A percentile compares a stretch with the other conserved stretches of the same genome.
Evolutionary conservation across 2,888 invertebrate genomes (phyloP).

Genomic region (Liposcelis brunnea): DNA sequence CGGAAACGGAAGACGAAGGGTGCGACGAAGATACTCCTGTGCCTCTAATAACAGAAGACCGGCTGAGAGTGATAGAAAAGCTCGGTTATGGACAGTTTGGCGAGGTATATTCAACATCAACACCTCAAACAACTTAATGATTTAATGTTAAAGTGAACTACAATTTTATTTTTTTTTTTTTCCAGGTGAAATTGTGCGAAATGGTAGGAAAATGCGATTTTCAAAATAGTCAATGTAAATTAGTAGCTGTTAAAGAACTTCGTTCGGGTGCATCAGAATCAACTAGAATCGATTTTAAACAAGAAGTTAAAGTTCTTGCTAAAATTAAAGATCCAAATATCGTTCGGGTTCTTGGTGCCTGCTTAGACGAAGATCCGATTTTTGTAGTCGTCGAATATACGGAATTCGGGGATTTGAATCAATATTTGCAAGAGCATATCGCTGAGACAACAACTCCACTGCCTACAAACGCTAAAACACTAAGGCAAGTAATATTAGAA

Average conservation of each 20-base stretch:
- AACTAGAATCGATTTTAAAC: constrained; percentile 47
- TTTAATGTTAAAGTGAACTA: too few species aligned
- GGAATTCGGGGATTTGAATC: constrained; percentile 66
- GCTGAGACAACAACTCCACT: constrained; percentile 49
- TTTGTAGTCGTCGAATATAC: constrained; percentile 73
- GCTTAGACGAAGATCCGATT: constrained; percentile 54
- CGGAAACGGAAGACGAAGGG: constrained; percentile 34
- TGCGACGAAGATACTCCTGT: constrained; percentile 30
- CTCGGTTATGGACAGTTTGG: constrained; percentile 62
- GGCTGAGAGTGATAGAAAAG: constrained; percentile 55
- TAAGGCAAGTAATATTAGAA: constrained; percentile 40
- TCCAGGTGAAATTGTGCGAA: constrained; percentile 41
- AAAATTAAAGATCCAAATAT: constrained; percentile 55
- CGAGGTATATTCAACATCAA: constrained; percentile 29
- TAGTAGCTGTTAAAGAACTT: constrained; percentile 58
- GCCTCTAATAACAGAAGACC: constrained; percentile 50
- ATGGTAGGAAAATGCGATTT: constrained; percentile 25
- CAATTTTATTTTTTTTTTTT: constrained; percentile 4
- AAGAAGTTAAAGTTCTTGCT: constrained; percentile 51
- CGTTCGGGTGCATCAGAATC: constrained; percentile 38
- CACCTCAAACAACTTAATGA: too few species aligned
- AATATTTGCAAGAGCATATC: constrained; percentile 53
- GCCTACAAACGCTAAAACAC: constrained; percentile 40
- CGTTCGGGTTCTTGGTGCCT: constrained; percentile 58
- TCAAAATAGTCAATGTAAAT: constrained; percentile 25